Percentiles rank a stretch among this genome's conserved stretches.
Evolutionary conservation across 2,113 vertebrate genomes (phyloP).

Genomic region (Oriolus oriolus): DNA sequence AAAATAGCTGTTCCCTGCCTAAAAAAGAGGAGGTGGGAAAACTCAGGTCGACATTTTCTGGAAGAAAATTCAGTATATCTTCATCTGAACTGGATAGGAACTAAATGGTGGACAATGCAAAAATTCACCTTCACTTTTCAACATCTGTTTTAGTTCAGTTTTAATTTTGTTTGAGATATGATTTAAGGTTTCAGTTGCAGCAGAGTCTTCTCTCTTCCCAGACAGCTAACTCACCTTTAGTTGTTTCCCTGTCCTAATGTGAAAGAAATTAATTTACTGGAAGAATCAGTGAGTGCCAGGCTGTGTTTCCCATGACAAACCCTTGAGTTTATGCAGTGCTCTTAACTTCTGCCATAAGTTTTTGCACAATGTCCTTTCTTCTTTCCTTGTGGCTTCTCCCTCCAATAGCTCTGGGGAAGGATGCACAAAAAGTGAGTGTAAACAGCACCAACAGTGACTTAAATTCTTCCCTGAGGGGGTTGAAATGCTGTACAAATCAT

Average conservation of each 20-base stretch:
- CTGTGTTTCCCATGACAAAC: neutral
- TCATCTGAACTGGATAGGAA: neutral
- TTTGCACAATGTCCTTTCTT: neutral
- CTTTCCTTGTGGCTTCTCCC: neutral
- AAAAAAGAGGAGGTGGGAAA: neutral
- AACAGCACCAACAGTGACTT: neutral
- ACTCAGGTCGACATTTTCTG: neutral
- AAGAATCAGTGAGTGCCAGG: neutral
- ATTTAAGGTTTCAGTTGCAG: neutral
- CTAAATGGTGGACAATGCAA: fast-evolving
- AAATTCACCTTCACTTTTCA: neutral
- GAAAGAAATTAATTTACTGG: neutral
- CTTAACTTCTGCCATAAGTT: neutral
- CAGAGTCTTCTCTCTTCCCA: neutral
- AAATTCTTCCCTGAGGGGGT: neutral
- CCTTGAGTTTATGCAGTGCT: neutral
- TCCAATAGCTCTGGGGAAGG: neutral
- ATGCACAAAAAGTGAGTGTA: neutral
- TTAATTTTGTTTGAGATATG: neutral
- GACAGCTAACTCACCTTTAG: neutral
- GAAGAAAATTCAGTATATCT: neutral
- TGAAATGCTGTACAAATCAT: neutral
- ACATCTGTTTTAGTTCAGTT: neutral
- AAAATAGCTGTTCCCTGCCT: neutral
- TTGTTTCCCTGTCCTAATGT: neutral